Conservation (phyloP, 1,140 invertebrate species). For the Philaenus spumarius region DNA sequence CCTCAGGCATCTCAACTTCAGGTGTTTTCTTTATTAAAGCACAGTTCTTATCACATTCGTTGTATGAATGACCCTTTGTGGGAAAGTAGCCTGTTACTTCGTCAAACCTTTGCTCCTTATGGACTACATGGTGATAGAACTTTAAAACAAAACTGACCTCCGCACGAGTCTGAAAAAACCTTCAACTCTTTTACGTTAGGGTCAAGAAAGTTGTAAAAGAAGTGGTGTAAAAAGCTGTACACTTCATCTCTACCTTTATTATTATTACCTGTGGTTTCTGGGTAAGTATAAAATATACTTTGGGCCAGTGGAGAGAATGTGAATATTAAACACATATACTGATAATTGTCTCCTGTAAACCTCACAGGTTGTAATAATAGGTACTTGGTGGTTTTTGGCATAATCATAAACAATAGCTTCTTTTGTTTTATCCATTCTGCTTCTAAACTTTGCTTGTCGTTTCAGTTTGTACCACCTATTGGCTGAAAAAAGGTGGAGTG, state of each 20-base stretch:
- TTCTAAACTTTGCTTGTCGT: background rate
- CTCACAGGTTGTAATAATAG: slow-evolving; percentile 15
- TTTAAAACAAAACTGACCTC: background rate
- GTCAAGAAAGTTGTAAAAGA: too few species aligned
- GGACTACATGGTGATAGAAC: slow-evolving; percentile 13
- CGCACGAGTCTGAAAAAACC: too few species aligned
- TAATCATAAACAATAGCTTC: too few species aligned
- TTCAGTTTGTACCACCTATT: slow-evolving; percentile 3
- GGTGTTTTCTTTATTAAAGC: slow-evolving; percentile 8
- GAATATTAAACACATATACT: slow-evolving; percentile 16
- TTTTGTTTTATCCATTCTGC: slow-evolving; percentile 1
- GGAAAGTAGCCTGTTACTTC: slow-evolving; percentile 7
- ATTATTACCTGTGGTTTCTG: too few species aligned
- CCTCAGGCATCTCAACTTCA: slow-evolving; percentile 9
- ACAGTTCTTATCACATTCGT: slow-evolving; percentile 18
- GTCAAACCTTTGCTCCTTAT: slow-evolving; percentile 6
- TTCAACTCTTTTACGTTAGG: too few species aligned
- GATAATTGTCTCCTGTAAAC: slow-evolving; percentile 11
- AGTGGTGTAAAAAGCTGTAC: too few species aligned
- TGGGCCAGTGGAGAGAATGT: too few species aligned
- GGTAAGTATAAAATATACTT: too few species aligned
- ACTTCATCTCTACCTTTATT: too few species aligned
- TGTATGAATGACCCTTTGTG: slow-evolving; percentile 11
- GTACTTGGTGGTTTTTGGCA: background rate
- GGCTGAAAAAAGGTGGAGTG: slow-evolving; percentile 11